These are phyloP conservation scores for Apamea monoglypha DNA, from an alignment of 2,888 invertebrate species.

Conservation along the genomic window DNA sequence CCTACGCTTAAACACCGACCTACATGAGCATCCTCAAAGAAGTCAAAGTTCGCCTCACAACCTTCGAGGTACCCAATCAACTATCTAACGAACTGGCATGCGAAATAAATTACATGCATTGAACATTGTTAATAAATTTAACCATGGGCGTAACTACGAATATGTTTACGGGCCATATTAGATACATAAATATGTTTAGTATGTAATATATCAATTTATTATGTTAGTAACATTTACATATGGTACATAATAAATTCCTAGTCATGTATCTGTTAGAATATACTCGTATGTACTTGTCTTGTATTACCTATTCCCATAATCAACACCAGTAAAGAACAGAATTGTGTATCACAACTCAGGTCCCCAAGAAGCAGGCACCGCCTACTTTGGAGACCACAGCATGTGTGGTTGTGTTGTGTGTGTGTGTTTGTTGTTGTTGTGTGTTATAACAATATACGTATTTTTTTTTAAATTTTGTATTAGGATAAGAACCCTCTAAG, in stretches of 20 bases:
- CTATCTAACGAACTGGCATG: constrained; percentile 82
- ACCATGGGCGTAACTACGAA: constrained; percentile 61
- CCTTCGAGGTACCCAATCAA: constrained; percentile 86
- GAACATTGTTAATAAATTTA: constrained; percentile 67
- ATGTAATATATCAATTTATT: constrained; percentile 49
- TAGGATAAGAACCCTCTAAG: not conserved
- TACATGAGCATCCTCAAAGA: constrained; percentile 72
- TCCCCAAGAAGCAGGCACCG: too few species aligned
- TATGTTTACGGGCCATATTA: constrained; percentile 55
- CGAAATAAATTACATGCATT: constrained; percentile 68
- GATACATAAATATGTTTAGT: constrained; percentile 46
- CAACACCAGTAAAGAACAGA: too few species aligned
- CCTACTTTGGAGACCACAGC: too few species aligned
- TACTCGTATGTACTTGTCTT: not conserved
- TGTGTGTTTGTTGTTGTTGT: too few species aligned
- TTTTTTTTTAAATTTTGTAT: not conserved
- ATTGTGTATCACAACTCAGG: too few species aligned
- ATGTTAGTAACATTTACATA: constrained; percentile 36
- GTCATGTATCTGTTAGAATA: not conserved
- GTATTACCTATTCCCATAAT: too few species aligned
- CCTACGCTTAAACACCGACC: constrained; percentile 67
- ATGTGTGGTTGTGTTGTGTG: too few species aligned
- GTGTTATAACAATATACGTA: too few species aligned
- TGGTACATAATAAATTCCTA: constrained; percentile 17
- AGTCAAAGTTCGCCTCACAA: constrained; percentile 85